Evolutionary conservation across 1,140 invertebrate species (phyloP).

Genomic region (Leptonema lineaticorne): DNA sequence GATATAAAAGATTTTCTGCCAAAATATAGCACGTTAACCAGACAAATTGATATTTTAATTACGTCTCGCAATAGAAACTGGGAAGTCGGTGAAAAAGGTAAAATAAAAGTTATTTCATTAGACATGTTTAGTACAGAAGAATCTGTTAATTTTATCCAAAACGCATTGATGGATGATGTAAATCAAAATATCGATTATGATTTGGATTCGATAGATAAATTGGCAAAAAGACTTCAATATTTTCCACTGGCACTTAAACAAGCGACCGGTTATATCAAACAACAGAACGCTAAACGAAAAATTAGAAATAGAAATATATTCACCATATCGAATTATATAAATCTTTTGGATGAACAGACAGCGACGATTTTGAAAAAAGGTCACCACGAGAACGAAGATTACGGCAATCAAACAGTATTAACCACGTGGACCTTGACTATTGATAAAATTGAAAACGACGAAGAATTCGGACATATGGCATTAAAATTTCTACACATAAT

Average conservation of each 20-base stretch:
- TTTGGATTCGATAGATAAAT: neutral
- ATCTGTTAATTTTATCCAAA: neutral
- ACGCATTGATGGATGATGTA: no score
- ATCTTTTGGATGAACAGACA: neutral
- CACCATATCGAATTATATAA: neutral
- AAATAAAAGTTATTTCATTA: neutral
- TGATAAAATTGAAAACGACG: neutral
- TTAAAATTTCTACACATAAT: neutral
- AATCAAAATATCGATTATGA: neutral
- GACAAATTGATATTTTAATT: neutral
- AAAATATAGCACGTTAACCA: neutral
- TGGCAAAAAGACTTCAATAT: neutral
- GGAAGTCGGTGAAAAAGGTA: neutral
- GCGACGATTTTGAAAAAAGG: neutral
- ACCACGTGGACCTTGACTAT: neutral
- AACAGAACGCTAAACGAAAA: neutral
- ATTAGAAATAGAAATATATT: neutral
- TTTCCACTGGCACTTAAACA: neutral
- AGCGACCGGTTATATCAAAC: neutral
- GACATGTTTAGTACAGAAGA: neutral
- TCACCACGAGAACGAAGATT: neutral
- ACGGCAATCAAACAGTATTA: neutral
- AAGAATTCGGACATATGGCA: neutral
- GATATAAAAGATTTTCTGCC: neutral
- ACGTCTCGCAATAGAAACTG: neutral